Evolutionary conservation across 2,113 vertebrate genomes (phyloP).

Genomic region (Neodon shergylaensis): DNA sequence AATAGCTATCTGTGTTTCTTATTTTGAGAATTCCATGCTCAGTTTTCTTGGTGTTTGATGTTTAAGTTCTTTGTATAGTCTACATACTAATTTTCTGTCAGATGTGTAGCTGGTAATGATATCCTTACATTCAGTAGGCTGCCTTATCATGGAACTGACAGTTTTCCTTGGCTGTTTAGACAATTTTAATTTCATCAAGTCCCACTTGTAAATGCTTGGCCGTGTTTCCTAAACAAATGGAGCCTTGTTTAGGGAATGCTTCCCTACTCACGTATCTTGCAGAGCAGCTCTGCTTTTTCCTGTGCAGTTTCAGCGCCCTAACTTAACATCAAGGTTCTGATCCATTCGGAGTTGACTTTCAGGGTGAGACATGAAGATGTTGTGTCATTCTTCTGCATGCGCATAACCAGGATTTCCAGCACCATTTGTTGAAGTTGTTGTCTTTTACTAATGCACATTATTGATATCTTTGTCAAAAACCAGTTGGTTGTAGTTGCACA

Average conservation of each 20-base stretch:
- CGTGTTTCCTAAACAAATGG: not conserved
- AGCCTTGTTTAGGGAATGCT: not conserved
- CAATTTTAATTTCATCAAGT: not conserved
- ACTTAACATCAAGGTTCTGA: not conserved
- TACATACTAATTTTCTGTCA: not conserved
- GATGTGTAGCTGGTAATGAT: not conserved
- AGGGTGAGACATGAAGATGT: not conserved
- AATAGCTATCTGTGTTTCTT: not conserved
- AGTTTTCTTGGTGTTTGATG: not conserved
- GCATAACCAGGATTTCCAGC: not conserved
- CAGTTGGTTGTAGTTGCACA: not conserved
- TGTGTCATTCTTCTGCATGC: not conserved
- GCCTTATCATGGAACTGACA: not conserved
- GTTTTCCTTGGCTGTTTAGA: not conserved
- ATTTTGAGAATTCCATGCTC: not conserved
- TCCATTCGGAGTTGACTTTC: not conserved
- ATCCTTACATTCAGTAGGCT: not conserved
- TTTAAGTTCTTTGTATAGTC: not conserved
- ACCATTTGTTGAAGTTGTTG: not conserved
- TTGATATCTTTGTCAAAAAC: not conserved
- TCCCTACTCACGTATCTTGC: not conserved
- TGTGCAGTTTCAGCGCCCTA: not conserved
- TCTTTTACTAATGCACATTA: not conserved
- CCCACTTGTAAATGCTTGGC: no score
- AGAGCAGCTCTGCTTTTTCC: not conserved